Evolutionary conservation across 2,113 vertebrate genomes (phyloP).

Genomic region (Psophia crepitans): DNA sequence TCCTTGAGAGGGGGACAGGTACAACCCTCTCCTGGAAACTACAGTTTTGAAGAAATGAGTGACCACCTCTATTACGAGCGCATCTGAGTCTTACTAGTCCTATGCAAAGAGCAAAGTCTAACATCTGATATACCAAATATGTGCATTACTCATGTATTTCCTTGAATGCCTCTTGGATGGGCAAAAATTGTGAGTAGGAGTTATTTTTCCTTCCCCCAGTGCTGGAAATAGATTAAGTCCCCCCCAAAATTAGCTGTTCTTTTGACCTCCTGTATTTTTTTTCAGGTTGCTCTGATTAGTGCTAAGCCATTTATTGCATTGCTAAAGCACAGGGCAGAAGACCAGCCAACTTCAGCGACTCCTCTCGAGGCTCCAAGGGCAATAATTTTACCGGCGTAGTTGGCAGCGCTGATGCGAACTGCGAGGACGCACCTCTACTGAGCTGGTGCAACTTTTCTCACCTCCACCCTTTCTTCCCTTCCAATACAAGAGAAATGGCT

Average conservation of each 20-base stretch:
- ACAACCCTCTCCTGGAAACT: background rate
- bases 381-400: background rate
- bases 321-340: background rate
- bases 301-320: background rate
- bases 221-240: background rate
- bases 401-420: background rate
- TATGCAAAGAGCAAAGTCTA: background rate
- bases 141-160: background rate
- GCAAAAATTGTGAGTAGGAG: background rate
- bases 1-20: accelerated
- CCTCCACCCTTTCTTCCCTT: background rate
- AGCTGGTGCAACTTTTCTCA: background rate
- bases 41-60: background rate
- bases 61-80: background rate
- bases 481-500: background rate
- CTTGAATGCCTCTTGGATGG: background rate
- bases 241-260: background rate
- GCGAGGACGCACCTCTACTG: background rate
- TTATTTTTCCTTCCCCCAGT: background rate
- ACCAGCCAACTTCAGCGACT: background rate
- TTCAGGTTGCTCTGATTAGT: background rate
- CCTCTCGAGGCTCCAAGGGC: background rate
- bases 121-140: background rate
- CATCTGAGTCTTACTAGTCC: background rate
- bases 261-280: background rate